Base-by-base conservation (phyloP, 2,888 invertebrate species). In the Drosophila silvestris region DNA sequence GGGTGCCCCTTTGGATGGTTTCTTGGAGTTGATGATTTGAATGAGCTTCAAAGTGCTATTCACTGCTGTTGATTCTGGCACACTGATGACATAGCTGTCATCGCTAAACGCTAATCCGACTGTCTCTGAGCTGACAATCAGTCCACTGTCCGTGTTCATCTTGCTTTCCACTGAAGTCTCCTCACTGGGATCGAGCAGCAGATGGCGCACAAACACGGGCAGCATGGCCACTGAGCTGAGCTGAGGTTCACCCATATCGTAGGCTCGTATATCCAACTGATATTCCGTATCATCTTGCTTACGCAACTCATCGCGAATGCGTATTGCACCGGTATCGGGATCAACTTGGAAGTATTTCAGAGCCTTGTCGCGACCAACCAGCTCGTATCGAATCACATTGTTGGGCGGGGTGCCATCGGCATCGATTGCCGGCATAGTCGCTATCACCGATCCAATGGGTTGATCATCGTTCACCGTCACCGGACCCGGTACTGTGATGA, bases 281-380 rank as follows among this genome's bases (percentile, higher is more conserved):
- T 97, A 98, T 94, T 98, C 97, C 50, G 96, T 97, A 89, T 97
- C 97, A 14, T 96, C 95, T 93, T 98, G 97, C 92, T 97, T 97
- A 67, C 96, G 95, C 61, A 98, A 92, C 91, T 97, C 97, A 91
- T 97, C 97, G 35, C 97, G 95, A 0, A 98, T 96, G 63, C 96
- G 95, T 26, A 98, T 94, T 0, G 96, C 95, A 0, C 98, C 98
- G 0, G 96, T 96, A 72, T 97, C 97, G 0, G 97, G 95, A 92
- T 98, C 97, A 10, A 98, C 96, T 82, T 96, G 96, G 94, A 98
- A 98, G 93, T 97, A 98, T 85, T 97, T 97, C 0, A 95, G 94
- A 0, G 97, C 96, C 91, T 97, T 97, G 30, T 97, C 97, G 28
- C 97, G 94, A 0, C 97, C 97, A 9, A 96, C 96, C 61, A 98